Conservation (phyloP, 1,140 invertebrate species). For the Orius laevigatus region DNA sequence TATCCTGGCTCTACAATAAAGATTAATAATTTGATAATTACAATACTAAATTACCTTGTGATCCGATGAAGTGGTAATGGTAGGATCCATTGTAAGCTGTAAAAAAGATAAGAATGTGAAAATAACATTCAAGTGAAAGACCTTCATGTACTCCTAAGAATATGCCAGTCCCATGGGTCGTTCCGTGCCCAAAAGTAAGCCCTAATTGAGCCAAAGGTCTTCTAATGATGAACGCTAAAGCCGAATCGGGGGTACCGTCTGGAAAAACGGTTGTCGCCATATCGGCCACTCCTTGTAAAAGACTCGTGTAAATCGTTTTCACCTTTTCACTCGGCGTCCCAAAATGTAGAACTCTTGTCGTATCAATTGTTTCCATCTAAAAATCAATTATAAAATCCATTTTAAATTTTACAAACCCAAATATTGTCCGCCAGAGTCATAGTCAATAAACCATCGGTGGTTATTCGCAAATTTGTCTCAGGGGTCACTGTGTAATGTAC, state of each 20-base stretch:
- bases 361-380: slow-evolving; percentile 53
- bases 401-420: no score
- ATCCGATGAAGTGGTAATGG: slow-evolving; percentile 25
- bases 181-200: slow-evolving; percentile 41
- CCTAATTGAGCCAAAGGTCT: slow-evolving; percentile 35
- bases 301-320: slow-evolving; percentile 42
- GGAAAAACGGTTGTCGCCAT: slow-evolving; percentile 27
- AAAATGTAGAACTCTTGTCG: slow-evolving; percentile 46
- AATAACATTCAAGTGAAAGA: slow-evolving; percentile 13
- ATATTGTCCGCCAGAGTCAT: slow-evolving; percentile 48
- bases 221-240: slow-evolving; percentile 33
- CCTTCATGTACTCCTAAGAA: slow-evolving; percentile 46
- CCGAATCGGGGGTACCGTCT: slow-evolving; percentile 24
- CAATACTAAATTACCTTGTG: slow-evolving; percentile 22
- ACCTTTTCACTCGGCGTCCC: slow-evolving; percentile 36
- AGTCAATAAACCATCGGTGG: slow-evolving; percentile 33
- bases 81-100: slow-evolving; percentile 26
- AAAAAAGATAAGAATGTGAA: slow-evolving; percentile 16
- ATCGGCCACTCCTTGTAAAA: slow-evolving; percentile 37
- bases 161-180: slow-evolving; percentile 43
- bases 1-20: slow-evolving; percentile 28
- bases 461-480: slow-evolving; percentile 34
- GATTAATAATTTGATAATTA: slow-evolving; percentile 3
- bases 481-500: slow-evolving; percentile 44
- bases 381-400: no score